A percentile compares a stretch with the other conserved stretches of the same genome.
Evolutionary conservation across 2,113 vertebrate species (phyloP).

Genomic region (Trogon surrucura): DNA sequence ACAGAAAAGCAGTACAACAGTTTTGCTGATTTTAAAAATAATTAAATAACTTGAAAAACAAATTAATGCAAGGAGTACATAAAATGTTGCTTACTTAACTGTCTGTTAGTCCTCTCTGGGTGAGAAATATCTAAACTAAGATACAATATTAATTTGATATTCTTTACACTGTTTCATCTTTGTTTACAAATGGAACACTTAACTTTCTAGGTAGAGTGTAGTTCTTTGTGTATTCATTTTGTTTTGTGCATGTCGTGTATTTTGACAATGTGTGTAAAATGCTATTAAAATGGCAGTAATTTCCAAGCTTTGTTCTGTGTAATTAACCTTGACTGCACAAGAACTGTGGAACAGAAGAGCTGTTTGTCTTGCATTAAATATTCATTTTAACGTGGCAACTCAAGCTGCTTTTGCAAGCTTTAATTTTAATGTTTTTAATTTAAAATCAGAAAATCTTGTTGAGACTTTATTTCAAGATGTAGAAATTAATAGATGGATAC

Average conservation of each 20-base stretch:
- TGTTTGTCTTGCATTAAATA: conserved; percentile 46
- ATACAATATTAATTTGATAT: neutral
- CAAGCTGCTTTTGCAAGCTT: neutral
- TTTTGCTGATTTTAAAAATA: neutral
- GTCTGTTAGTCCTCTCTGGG: neutral
- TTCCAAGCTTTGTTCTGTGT: conserved; percentile 53
- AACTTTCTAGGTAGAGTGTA: neutral
- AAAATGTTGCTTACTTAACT: neutral
- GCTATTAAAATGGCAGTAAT: conserved; percentile 50
- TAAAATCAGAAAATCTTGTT: neutral
- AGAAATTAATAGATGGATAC: neutral
- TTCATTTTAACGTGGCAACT: neutral
- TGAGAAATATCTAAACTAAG: conserved; percentile 4
- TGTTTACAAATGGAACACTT: neutral
- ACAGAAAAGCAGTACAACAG: neutral
- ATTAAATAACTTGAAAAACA: neutral
- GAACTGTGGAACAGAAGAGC: neutral
- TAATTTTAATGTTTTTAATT: neutral
- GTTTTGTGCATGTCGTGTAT: conserved; percentile 37
- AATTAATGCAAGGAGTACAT: neutral
- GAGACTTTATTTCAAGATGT: neutral
- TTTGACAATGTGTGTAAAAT: conserved; percentile 54
- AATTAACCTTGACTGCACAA: conserved; percentile 56
- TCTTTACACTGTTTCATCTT: neutral
- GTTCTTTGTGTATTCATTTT: conserved; percentile 12